phyloP scores from a whole-genome alignment of 2,113 vertebrate species.

The Actinemys pallida region DNA sequence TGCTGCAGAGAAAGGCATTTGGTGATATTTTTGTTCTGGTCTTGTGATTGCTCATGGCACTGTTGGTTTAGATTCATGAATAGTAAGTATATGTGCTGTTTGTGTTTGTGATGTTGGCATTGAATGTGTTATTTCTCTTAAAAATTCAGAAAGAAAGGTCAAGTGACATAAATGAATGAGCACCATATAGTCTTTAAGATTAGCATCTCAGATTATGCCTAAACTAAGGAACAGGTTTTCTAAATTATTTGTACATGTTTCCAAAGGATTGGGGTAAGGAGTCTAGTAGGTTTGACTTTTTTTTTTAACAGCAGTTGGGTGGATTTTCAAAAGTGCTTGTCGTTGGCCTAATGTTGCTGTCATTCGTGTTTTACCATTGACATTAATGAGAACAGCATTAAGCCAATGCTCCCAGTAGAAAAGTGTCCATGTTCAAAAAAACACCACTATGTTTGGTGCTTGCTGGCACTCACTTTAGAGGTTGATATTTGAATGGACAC shows the following conservation, averaged over 20 bases:
- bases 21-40: constrained; percentile 20
- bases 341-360: neutral
- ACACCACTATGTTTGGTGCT: neutral
- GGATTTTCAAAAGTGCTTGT: neutral
- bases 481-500: neutral
- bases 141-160: constrained; percentile 51
- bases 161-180: constrained; percentile 6
- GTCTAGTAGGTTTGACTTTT: neutral
- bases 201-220: neutral
- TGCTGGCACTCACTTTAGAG: neutral
- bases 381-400: neutral
- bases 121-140: neutral
- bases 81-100: neutral
- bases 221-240: neutral
- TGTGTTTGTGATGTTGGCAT: neutral
- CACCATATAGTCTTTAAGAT: neutral
- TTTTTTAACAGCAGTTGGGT: neutral
- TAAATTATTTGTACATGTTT: neutral
- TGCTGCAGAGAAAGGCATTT: constrained; percentile 12
- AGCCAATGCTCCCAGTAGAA: neutral
- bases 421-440: neutral
- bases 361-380: neutral
- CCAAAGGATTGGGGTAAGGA: neutral
- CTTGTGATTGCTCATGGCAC: neutral
- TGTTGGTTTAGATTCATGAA: constrained; percentile 11